Percentiles rank a stretch among this genome's conserved stretches.
These are phyloP conservation scores for Phocoena sinus DNA, from an alignment of 2,113 vertebrate genomes.

Conservation along the genomic window DNA sequence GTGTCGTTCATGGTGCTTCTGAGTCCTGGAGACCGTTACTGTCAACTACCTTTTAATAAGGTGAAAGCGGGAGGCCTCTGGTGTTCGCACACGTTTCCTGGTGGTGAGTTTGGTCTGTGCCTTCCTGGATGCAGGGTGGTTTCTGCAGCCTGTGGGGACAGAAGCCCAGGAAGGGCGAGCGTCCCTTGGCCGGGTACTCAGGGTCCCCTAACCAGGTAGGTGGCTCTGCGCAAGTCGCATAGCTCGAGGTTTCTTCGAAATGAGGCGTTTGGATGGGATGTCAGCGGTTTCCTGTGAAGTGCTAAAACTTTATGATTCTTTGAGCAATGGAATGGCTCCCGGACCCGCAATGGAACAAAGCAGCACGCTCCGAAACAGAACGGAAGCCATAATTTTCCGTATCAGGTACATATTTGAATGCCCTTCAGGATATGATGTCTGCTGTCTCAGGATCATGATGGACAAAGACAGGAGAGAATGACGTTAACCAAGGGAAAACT, in stretches of 20 bases:
- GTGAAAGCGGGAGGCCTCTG: neutral
- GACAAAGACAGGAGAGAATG: rapidly evolving
- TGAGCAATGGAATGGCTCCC: neutral
- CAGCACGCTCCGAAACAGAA: neutral
- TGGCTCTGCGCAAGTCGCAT: neutral
- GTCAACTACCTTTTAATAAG: neutral
- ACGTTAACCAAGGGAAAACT: neutral
- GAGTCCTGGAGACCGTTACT: neutral
- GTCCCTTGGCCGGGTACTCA: neutral
- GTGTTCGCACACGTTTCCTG: neutral
- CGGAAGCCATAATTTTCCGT: no score
- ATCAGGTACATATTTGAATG: rapidly evolving
- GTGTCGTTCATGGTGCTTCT: neutral
- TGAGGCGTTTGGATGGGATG: neutral
- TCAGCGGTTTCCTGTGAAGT: neutral
- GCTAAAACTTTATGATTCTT: neutral
- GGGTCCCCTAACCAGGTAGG: rapidly evolving
- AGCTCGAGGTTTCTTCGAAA: neutral
- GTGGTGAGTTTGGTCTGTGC: neutral
- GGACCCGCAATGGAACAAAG: neutral
- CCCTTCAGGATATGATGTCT: neutral
- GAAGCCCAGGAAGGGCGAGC: rapidly evolving
- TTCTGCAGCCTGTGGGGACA: rapidly evolving
- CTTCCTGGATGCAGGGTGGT: neutral
- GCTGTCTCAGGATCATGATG: rapidly evolving